Evolutionary conservation across 2,888 invertebrate species (phyloP), one percentile per base, ranked within the genome.

Genomic region (Branchellion lobata): DNA sequence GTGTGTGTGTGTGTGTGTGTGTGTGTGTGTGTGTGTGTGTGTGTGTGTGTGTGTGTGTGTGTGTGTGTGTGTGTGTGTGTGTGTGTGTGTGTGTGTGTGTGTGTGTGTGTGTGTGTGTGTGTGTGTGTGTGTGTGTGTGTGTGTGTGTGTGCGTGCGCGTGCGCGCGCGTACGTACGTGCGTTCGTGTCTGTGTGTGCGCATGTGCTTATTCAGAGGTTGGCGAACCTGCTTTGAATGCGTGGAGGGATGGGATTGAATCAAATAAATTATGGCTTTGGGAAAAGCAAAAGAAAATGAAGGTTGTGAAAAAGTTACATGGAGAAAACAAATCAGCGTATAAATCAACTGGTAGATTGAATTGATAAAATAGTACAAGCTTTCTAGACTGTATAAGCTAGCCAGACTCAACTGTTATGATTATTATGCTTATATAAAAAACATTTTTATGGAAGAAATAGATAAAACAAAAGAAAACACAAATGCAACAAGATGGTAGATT

Each of bases 61-160:
- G 34, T 71, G 71, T 71, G 31, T 71, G 71, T 71, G 34, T 71
- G 71, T 71, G 31, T 71, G 71, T 71, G 31, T 71, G 34, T 71
- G 31, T 71, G 71, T 71, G 34, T 71, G 34, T 71, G 34, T 71
- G 71, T 71, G 31, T 71, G 71, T 33, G 31, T 71, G 71, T 71
- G 34, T 71, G 34, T 71, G 34, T 71, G 71, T 71, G 34, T 71
- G 71, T 71, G 31, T 71, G 71, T 71, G n/a, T 71, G 71, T 71
- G 34, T 71, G 71, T 71, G 34, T 71, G 71, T 31, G 31, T 71
- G 71, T 71, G 34, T 71, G 71, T 71, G 31, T 71, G 34, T 71
- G 34, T 33, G 71, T 71, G 34, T 71, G 71, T 31, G n/a, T 71
- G 29, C 29, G 34, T 71, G 34, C 29, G 31, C 29, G 71, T 71